Conservation (phyloP, 2,113 vertebrate species). For the Equus przewalskii region DNA sequence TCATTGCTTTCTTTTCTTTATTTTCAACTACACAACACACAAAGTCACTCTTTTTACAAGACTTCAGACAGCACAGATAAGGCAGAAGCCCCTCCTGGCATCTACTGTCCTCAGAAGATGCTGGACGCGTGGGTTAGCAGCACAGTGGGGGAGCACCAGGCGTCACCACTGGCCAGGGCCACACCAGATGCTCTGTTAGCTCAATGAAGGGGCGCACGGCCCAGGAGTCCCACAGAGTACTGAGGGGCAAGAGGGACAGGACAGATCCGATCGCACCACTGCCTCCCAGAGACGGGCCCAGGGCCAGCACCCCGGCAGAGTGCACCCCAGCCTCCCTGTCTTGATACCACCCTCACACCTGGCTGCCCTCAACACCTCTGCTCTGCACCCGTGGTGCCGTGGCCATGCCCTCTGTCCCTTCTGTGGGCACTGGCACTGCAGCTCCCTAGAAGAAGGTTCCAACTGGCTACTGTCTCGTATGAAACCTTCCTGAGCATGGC, state of each 20-base stretch:
- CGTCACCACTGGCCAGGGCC: not conserved
- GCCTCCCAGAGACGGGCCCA: fast-evolving
- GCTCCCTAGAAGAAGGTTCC: not conserved
- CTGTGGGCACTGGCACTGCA: fast-evolving
- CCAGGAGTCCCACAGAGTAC: too few species aligned
- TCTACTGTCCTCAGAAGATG: not conserved
- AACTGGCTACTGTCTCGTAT: fast-evolving
- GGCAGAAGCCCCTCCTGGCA: not conserved
- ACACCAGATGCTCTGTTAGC: too few species aligned
- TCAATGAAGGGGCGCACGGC: not conserved
- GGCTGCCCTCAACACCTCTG: not conserved
- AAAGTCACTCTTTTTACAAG: not conserved
- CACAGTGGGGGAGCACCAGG: fast-evolving
- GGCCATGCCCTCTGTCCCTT: not conserved
- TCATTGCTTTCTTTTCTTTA: too few species aligned
- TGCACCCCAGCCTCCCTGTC: not conserved
- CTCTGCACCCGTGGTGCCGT: not conserved
- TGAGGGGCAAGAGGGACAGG: fast-evolving
- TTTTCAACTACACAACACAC: not conserved
- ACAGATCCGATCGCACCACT: fast-evolving
- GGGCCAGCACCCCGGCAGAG: not conserved
- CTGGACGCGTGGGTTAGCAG: not conserved
- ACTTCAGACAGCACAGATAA: not conserved
- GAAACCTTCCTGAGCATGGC: not conserved
- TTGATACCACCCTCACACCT: fast-evolving